Evolutionary conservation across 2,888 invertebrate genomes (phyloP), one percentile per base, ranked within the genome.

Genomic region (Auanema sp.): DNA sequence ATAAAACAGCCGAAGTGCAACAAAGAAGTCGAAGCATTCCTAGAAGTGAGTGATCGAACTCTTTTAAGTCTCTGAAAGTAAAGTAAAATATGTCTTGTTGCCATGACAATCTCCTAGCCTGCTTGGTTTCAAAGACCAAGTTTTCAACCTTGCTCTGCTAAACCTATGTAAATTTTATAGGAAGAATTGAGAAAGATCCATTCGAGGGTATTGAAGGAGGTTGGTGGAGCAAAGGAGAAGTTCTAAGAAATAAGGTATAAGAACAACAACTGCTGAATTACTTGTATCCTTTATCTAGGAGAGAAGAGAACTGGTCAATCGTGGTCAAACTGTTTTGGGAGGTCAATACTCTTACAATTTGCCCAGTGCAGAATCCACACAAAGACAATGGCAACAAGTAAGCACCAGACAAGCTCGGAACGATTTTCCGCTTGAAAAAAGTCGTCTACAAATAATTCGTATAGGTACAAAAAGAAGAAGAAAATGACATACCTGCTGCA

Each of bases 181-280:
- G 49, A 70, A 65, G 58, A 60, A 58, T 74, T 33, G 73, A 74
- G 49, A 74, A 69, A 58, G 72, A 76, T 60, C 74, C 76, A 14
- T 76, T 76, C 54, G 76, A 74, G 42, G 76, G 76, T 24, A 62
- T 76, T 18, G 76, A 76, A 24, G 68, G 69, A 47, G 76, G 76
- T 10, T 69, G 72, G 64, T 76, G 70, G 65, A 72, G 72, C 40
- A 76, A 76, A 59, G 76, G 76, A 64, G 76, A 76, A 41, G 71
- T 76, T 10, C 61, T 67, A 14, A 69, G 76, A 41, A 76, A 76
- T 50, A 68, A 68, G 65, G 73, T 71, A 61, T n/a, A n/a, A n/a
- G n/a, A n/a, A n/a, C n/a, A n/a, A n/a, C n/a, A n/a, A n/a, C n/a
- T n/a, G n/a, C n/a, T n/a, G n/a, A n/a, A n/a, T n/a, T n/a, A n/a